A percentile compares a stretch with the other conserved stretches of the same genome.
These are phyloP conservation scores for Ornithoptera alexandrae DNA, from an alignment of 2,888 invertebrate species.

Conservation along the genomic window DNA sequence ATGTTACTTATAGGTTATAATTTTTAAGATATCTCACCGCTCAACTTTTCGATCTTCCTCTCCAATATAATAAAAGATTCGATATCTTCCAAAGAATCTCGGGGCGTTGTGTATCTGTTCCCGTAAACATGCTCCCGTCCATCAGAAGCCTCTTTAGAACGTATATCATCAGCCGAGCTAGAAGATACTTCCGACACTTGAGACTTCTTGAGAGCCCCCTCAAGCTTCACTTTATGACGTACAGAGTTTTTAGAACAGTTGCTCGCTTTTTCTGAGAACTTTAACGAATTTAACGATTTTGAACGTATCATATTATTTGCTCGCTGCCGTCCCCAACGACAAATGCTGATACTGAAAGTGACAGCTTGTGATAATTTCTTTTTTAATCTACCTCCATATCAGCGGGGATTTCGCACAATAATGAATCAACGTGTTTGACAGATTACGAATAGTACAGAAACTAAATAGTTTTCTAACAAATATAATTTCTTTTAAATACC, in stretches of 20 bases:
- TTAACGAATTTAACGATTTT: constrained; percentile 33
- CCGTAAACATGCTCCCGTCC: constrained; percentile 40
- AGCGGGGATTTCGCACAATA: too few species aligned
- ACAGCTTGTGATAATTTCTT: not conserved
- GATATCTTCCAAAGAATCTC: constrained; percentile 30
- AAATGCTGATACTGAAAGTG: constrained; percentile 3
- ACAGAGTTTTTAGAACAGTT: constrained; percentile 7
- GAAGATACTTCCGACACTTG: too few species aligned
- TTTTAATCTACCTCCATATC: constrained; percentile 9
- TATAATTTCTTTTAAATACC: too few species aligned
- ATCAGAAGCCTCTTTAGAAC: constrained; percentile 28
- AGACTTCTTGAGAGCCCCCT: not conserved
- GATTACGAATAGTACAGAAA: too few species aligned
- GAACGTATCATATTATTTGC: constrained; percentile 28
- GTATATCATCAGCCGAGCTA: constrained; percentile 34
- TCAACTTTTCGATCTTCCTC: constrained; percentile 56
- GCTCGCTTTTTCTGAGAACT: constrained; percentile 12
- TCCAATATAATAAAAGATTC: constrained; percentile 50
- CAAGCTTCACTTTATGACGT: not conserved
- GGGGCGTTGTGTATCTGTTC: constrained; percentile 32
- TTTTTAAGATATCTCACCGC: constrained; percentile 41
- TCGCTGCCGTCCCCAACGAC: constrained; percentile 3
- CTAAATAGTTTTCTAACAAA: too few species aligned
- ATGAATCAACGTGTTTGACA: too few species aligned
- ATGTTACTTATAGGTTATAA: too few species aligned